phyloP scores from a whole-genome alignment of 2,888 invertebrate species.

The Callyntrura guangdongensis region DNA sequence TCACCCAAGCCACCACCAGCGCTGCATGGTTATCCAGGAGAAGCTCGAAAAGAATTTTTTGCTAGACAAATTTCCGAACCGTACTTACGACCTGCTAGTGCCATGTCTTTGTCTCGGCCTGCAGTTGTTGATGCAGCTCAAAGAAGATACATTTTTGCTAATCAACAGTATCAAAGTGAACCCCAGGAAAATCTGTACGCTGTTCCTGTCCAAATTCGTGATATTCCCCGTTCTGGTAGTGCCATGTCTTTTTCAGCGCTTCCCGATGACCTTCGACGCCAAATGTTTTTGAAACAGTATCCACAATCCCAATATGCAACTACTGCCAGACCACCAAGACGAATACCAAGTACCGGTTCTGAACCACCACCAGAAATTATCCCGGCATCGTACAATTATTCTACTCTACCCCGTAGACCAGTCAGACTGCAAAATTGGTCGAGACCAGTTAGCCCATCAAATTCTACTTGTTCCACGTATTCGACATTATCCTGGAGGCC shows the following conservation, averaged over 20 bases:
- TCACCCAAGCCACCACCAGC: constrained; percentile 69
- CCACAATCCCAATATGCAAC: constrained; percentile 61
- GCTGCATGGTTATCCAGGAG: constrained; percentile 37
- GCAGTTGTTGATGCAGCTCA: constrained; percentile 53
- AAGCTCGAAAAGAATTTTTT: constrained; percentile 66
- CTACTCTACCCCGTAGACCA: constrained; percentile 65
- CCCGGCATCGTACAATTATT: constrained; percentile 33
- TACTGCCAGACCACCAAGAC: constrained; percentile 3
- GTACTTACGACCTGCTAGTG: constrained; percentile 63
- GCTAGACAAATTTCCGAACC: constrained; percentile 74
- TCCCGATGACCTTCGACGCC: constrained; percentile 63
- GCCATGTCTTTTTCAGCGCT: constrained; percentile 68
- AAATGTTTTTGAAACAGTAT: constrained; percentile 48
- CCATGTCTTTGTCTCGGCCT: constrained; percentile 65
- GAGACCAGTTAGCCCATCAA: constrained; percentile 67
- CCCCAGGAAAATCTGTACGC: constrained; percentile 59
- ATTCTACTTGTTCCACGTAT: constrained; percentile 66
- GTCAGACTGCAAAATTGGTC: constrained; percentile 63
- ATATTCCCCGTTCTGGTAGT: constrained; percentile 52
- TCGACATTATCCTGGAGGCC: constrained; percentile 73
- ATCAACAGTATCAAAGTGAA: constrained; percentile 42
- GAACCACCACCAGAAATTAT: constrained; percentile 51
- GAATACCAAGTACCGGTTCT: constrained; percentile 65
- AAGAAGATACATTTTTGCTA: constrained; percentile 63
- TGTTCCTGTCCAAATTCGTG: constrained; percentile 35